Evolutionary conservation across 1,140 invertebrate genomes (phyloP).

Genomic region (Listronotus bonariensis): DNA sequence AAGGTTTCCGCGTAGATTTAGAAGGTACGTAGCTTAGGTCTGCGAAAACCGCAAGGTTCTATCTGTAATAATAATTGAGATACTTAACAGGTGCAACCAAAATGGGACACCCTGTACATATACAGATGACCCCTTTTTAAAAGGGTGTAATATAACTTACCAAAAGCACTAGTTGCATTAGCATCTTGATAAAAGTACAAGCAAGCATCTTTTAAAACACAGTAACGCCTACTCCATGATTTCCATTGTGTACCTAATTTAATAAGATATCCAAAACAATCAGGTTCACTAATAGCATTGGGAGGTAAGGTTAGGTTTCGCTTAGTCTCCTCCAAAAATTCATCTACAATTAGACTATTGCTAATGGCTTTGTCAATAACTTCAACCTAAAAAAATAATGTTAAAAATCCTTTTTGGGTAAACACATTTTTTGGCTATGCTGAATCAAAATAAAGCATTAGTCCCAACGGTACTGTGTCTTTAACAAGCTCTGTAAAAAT

Average conservation of each 20-base stretch:
- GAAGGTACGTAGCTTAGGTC: no score
- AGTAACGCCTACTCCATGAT: conserved; percentile 89
- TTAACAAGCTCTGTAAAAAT: no score
- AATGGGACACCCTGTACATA: no score
- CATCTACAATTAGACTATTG: conserved; percentile 65
- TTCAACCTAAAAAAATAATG: conserved; percentile 60
- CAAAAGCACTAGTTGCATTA: conserved; percentile 83
- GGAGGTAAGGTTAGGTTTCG: conserved; percentile 73
- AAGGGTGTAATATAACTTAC: conserved; percentile 58
- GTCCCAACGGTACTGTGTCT: no score
- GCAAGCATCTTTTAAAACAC: conserved; percentile 93
- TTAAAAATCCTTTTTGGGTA: no score
- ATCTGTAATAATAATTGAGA: no score
- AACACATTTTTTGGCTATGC: no score
- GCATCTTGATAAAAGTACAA: conserved; percentile 92
- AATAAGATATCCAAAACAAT: conserved; percentile 89
- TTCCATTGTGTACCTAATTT: conserved; percentile 81
- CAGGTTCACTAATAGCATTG: conserved; percentile 74
- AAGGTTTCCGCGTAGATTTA: no score
- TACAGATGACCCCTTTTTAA: background rate
- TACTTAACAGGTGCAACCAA: background rate
- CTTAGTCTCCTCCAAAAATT: conserved; percentile 75
- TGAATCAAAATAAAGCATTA: no score
- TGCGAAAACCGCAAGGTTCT: no score
- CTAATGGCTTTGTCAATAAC: conserved; percentile 71